phyloP scores from a whole-genome alignment of 2,113 vertebrate species.

The Trogon melanurus region DNA sequence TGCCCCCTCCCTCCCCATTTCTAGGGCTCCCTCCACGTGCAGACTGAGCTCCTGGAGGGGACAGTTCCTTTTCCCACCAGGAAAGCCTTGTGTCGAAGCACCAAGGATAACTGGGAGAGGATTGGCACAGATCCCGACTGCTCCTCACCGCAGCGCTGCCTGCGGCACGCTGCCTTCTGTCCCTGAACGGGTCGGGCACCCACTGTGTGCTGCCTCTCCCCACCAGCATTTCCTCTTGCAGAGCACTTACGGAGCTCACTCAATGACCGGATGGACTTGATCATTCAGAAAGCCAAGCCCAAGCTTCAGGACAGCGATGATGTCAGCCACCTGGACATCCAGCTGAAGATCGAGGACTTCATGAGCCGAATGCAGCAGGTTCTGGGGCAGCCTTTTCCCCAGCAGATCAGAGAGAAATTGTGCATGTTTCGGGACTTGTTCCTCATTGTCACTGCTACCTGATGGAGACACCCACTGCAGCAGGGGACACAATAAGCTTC shows the following conservation, averaged over 20 bases:
- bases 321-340: conserved; percentile 74
- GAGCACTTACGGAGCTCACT: conserved; percentile 73
- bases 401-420: conserved; percentile 81
- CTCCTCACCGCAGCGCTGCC: background rate
- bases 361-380: conserved; percentile 69
- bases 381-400: conserved; percentile 77
- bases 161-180: background rate
- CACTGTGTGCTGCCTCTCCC: background rate
- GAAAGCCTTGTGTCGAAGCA: background rate
- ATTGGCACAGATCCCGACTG: background rate
- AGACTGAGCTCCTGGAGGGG: background rate
- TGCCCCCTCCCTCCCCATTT: background rate
- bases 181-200: background rate
- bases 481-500: background rate
- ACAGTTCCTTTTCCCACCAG: background rate
- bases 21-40: background rate
- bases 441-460: background rate
- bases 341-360: conserved; percentile 76
- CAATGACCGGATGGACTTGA: conserved; percentile 71
- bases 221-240: conserved; percentile 51
- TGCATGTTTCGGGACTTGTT: conserved; percentile 77
- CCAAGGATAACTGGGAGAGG: background rate
- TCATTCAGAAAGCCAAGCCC: conserved; percentile 68
- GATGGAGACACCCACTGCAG: background rate
- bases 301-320: conserved; percentile 75